A percentile compares a stretch with the other conserved stretches of the same genome.
Evolutionary conservation across 2,797 vertebrate species (phyloP).

Genomic region (Mallotus villosus): DNA sequence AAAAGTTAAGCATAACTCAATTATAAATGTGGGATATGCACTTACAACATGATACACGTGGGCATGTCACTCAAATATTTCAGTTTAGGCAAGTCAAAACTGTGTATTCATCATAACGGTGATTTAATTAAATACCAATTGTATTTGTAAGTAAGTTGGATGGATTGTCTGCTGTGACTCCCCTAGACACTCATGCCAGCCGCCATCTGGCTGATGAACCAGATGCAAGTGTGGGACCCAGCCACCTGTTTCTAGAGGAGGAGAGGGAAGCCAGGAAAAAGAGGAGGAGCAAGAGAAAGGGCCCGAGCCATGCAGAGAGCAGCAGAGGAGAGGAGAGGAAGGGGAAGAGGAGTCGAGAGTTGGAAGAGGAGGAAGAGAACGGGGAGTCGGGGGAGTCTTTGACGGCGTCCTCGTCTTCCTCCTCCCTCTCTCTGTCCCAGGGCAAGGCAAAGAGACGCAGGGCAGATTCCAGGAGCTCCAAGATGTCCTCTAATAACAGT

Average conservation of each 20-base stretch:
- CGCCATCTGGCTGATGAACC: not conserved
- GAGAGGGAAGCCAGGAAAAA: not conserved
- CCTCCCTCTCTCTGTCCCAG: conserved; percentile 3
- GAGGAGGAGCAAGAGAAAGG: conserved; percentile 8
- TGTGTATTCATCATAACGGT: not conserved
- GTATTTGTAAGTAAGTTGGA: too few species aligned
- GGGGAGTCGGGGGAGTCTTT: not conserved
- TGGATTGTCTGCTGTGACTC: not conserved
- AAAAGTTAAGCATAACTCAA: too few species aligned
- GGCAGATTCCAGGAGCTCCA: not conserved
- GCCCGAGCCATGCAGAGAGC: conserved; percentile 1
- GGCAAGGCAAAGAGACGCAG: not conserved
- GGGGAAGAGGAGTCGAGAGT: not conserved
- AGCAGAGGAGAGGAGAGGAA: not conserved
- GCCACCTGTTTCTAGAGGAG: not conserved
- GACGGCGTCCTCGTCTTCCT: not conserved
- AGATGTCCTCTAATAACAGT: not conserved
- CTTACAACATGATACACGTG: too few species aligned
- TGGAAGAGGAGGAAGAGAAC: not conserved
- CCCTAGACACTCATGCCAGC: not conserved
- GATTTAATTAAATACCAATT: too few species aligned
- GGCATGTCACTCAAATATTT: too few species aligned
- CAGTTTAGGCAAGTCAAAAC: too few species aligned
- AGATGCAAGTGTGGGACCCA: not conserved
- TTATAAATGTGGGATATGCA: too few species aligned